Base-by-base conservation (phyloP, 2,888 invertebrate genomes). In the Brachylomia viminalis region DNA sequence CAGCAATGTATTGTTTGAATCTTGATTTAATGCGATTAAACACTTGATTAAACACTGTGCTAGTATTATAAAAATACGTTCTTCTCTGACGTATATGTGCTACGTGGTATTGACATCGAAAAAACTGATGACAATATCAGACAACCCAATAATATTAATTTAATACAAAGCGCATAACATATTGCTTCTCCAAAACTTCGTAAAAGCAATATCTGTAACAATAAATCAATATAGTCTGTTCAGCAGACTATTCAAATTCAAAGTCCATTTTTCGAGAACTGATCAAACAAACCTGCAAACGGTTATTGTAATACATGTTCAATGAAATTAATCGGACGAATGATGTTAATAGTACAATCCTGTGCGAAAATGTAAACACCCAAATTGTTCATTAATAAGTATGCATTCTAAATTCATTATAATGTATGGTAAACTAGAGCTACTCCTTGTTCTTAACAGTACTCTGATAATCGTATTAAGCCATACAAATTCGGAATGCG, bases 281-380 rank as follows among this genome's bases (percentile, higher is more conserved):
- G 62, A 82, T 65, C 61, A 71, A 77, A 84, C 62, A 72, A 75
- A 75, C 66, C 38, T 68, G 75, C 49, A 62, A 64, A 49, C 47
- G 64, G 74, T 62, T 75, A 73, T 75, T 75, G 38, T 72, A 62
- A 66, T 56, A 77, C 68, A 45, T 33, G 56, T 65, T 75, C 42
- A 74, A 78, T 76, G 52, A 73, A 76, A 78, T 83, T 80, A 77
- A 72, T 83, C 74, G 69, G 61, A 65, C n/a, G 49, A 61, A 66
- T 70, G 80, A 73, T 64, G 75, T 76, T 80, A 64, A 73, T 68
- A 62, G 80, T 80, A 83, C 61, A 71, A 74, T 75, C 61, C 71
- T 68, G 75, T 38, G 64, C 68, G 45, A 61, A 73, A 82, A 68
- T 65, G 61, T 72, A 58, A 58, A 70, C 66, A 58, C 13, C 1